These are phyloP conservation scores for Pseudopodoces humilis DNA, from an alignment of 2,113 vertebrate species.

Conservation along the genomic window DNA sequence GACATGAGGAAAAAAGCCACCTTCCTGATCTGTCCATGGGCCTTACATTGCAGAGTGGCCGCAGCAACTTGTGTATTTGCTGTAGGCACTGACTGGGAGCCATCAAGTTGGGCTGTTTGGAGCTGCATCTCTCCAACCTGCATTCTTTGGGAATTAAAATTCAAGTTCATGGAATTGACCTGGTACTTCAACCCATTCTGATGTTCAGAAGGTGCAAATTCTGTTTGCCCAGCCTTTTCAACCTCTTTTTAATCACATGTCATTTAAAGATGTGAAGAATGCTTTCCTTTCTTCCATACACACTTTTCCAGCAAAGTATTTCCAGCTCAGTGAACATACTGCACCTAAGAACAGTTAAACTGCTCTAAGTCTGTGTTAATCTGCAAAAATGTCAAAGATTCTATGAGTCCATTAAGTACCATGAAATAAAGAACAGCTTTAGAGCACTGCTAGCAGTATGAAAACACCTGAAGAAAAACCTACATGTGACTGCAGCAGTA, in stretches of 20 bases:
- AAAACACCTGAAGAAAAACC: neutral
- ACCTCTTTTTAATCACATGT: neutral
- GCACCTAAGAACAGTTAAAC: neutral
- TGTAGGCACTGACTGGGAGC: fast-evolving
- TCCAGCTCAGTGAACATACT: neutral
- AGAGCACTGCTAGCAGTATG: neutral
- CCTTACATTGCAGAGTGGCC: neutral
- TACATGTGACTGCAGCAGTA: neutral
- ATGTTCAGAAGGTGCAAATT: neutral
- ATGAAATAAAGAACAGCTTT: neutral
- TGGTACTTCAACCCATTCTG: neutral
- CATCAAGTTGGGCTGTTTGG: fast-evolving
- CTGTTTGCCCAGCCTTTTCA: neutral
- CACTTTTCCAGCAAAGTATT: neutral
- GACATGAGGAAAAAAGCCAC: neutral
- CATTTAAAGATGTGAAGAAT: neutral
- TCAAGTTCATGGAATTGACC: neutral
- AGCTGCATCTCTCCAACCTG: neutral
- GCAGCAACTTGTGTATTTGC: neutral
- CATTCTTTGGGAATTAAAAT: neutral
- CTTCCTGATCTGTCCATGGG: neutral
- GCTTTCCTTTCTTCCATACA: neutral
- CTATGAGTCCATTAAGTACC: neutral
- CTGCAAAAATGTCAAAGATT: neutral
- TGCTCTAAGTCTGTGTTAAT: neutral